phyloP scores from a whole-genome alignment of 1,140 invertebrate species.

The Gryon sp. region DNA sequence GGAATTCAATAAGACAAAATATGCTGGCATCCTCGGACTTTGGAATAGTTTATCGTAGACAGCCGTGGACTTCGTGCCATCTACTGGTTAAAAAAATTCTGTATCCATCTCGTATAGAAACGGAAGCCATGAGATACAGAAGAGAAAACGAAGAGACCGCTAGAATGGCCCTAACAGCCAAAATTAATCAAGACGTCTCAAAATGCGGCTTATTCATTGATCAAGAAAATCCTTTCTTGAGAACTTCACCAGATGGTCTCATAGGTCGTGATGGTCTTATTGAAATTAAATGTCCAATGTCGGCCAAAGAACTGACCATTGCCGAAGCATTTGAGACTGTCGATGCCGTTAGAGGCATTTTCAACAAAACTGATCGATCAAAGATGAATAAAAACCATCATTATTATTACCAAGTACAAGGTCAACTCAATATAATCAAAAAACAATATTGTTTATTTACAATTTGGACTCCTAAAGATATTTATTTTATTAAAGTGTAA shows the following conservation, averaged over 20 bases:
- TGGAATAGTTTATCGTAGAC: slow-evolving; percentile 66
- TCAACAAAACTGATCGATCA: slow-evolving; percentile 18
- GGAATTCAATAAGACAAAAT: slow-evolving; percentile 63
- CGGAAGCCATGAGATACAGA: no score
- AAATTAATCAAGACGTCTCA: slow-evolving; percentile 56
- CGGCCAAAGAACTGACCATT: slow-evolving; percentile 27
- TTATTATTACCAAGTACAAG: slow-evolving; percentile 67
- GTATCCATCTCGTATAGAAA: no score
- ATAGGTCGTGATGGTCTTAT: slow-evolving; percentile 63
- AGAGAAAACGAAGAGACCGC: slow-evolving; percentile 66
- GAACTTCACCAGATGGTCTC: slow-evolving; percentile 74
- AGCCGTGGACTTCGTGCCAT: slow-evolving; percentile 52
- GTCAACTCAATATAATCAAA: slow-evolving; percentile 59
- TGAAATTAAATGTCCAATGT: slow-evolving; percentile 72
- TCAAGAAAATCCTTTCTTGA: slow-evolving; percentile 66
- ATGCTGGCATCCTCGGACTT: slow-evolving; percentile 72
- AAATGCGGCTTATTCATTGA: slow-evolving; percentile 75
- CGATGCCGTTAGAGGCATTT: slow-evolving; percentile 8
- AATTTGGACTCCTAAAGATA: slow-evolving; percentile 49
- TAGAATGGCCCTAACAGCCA: slow-evolving; percentile 51
- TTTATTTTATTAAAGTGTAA: slow-evolving; percentile 5
- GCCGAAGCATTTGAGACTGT: slow-evolving; percentile 18
- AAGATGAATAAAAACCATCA: slow-evolving; percentile 56
- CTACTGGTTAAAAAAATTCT: slow-evolving; percentile 62
- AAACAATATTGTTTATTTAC: slow-evolving; percentile 43